These are phyloP conservation scores for Anas bahamensis DNA, from an alignment of 2,797 vertebrate genomes.

Conservation along the genomic window DNA sequence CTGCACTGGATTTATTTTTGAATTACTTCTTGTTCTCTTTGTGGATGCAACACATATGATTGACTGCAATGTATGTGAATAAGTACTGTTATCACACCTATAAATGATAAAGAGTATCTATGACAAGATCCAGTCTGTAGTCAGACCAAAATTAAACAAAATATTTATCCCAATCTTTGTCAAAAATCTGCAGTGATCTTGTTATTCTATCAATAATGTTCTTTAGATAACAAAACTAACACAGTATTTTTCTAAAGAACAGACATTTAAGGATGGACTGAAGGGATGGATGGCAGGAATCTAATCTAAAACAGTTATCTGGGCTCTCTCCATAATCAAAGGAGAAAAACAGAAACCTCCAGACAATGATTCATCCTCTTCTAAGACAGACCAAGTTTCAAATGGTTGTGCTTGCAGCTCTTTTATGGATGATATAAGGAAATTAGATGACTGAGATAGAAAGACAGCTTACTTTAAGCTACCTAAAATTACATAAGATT, in stretches of 20 bases:
- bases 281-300: not conserved
- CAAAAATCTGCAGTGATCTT: not conserved
- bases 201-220: not conserved
- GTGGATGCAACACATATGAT: not conserved
- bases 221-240: not conserved
- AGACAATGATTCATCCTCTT: not conserved
- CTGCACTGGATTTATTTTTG: not conserved
- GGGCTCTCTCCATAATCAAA: not conserved
- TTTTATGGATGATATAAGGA: not conserved
- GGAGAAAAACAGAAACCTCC: not conserved
- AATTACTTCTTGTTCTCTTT: not conserved
- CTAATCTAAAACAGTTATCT: not conserved
- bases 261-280: not conserved
- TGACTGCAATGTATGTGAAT: not conserved
- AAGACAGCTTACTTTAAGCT: not conserved
- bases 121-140: not conserved
- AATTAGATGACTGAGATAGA: not conserved
- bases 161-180: not conserved
- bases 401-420: not conserved
- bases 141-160: not conserved
- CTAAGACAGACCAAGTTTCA: not conserved
- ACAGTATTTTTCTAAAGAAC: not conserved
- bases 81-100: not conserved
- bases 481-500: not conserved
- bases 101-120: not conserved